Base-by-base conservation (phyloP, 2,888 invertebrate species). In the Slavum lentiscoides region DNA sequence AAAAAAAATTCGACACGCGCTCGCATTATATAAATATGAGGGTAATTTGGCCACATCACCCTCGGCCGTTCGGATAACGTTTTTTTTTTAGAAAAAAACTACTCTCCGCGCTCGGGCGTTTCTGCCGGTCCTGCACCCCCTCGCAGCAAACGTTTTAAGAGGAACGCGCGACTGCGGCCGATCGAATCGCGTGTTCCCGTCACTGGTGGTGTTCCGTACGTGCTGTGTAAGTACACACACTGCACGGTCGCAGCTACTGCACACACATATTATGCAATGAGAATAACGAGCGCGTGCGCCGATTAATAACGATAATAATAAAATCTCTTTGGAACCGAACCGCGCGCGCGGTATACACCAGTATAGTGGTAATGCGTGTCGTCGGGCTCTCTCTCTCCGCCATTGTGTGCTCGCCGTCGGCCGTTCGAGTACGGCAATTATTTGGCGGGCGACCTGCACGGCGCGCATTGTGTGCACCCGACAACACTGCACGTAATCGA, bases 371-470 rank as follows among this genome's bases (percentile, higher is more conserved):
- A n/a, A 30, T 55, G 19, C 58, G 67, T 30, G 30, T 30, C 2
- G 70, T 64, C 53, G 70, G 62, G 80, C 80, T 72, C 64, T 62
- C 64, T 80, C 62, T 69, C 64, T 62, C 58, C n/a, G 21, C 70
- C 72, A 58, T 77, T 80, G 61, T 80, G n/a, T 62, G 37, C 0
- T 15, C 68, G 59, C 7, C 30, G 64, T 53, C 55, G 68, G 55
- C 55, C 62, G 62, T 70, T 80, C 69, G 62, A 80, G 80, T 72
- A 64, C 70, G 80, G 70, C 70, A 80, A 80, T 80, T 80, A 55
- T 30, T 30, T 30, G 30, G 30, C 30, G 70, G 72, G 80, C 72
- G 80, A 80, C 80, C 30, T 4, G 30, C 30, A 2, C 80, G 80
- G 30, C 30, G 1, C 80, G 80, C 80, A 58, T 70, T 80, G 70